Conservation (phyloP, 2,797 vertebrate genomes). For the Cirrhinus mrigala region DNA sequence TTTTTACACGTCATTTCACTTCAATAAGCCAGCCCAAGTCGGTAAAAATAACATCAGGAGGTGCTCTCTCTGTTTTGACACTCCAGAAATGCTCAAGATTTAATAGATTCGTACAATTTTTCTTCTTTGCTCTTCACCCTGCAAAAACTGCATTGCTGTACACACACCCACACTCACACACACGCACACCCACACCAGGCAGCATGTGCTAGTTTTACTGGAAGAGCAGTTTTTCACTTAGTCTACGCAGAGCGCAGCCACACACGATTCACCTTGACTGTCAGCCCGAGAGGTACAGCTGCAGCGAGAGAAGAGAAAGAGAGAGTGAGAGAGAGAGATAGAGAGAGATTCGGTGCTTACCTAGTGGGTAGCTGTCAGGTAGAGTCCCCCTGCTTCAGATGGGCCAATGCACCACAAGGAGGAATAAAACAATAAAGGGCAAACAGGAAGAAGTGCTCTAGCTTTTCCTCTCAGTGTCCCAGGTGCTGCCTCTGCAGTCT, state of each 20-base stretch:
- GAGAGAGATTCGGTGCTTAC: constrained; percentile 72
- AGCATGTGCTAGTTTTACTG: constrained; percentile 63
- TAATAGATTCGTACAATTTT: constrained; percentile 27
- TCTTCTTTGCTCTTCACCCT: constrained; percentile 20
- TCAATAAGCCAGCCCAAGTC: constrained; percentile 8
- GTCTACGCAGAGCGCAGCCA: constrained; percentile 56
- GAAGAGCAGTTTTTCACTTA: constrained; percentile 63
- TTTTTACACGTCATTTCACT: background rate
- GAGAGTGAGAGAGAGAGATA: constrained; percentile 45
- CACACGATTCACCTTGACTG: constrained; percentile 78
- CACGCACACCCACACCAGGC: constrained; percentile 19
- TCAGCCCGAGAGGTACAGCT: constrained; percentile 73
- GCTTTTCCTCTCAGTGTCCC: constrained; percentile 70
- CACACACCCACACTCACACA: constrained; percentile 26
- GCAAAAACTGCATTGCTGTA: constrained; percentile 59
- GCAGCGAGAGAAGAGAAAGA: constrained; percentile 59
- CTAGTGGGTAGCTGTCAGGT: constrained; percentile 72
- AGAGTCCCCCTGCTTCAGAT: constrained; percentile 64
- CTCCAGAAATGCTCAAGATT: background rate
- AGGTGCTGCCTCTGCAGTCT: constrained; percentile 81
- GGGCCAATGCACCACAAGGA: constrained; percentile 74
- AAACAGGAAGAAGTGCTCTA: constrained; percentile 62
- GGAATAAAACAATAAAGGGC: constrained; percentile 65
- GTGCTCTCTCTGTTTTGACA: constrained; percentile 5
- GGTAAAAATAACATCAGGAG: background rate